phyloP scores from a whole-genome alignment of 2,797 vertebrate genomes.

The Fratercula arctica region DNA sequence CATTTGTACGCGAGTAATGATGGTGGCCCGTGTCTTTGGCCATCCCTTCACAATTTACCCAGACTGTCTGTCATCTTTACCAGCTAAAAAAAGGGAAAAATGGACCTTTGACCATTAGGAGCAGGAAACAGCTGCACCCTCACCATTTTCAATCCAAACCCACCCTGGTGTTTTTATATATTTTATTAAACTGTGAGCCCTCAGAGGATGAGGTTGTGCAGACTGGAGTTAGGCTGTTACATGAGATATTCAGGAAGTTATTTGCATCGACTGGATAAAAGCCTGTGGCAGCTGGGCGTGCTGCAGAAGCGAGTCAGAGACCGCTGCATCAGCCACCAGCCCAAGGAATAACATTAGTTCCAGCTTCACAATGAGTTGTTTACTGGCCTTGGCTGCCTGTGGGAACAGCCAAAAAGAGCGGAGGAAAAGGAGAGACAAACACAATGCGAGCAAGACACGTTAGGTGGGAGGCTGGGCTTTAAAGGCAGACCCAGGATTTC shows the following conservation, averaged over 20 bases:
- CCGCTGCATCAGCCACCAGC: not conserved
- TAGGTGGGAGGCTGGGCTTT: slow-evolving; percentile 56
- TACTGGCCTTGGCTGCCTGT: slow-evolving; percentile 40
- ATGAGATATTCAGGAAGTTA: slow-evolving; percentile 48
- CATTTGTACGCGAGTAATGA: rapidly evolving
- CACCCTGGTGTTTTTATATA: not conserved
- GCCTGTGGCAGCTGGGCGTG: not conserved
- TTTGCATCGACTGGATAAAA: slow-evolving; percentile 42
- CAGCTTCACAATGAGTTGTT: slow-evolving; percentile 63
- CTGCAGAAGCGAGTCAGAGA: not conserved
- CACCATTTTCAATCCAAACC: not conserved
- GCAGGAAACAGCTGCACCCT: slow-evolving; percentile 14
- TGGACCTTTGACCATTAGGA: not conserved
- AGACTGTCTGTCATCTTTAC: not conserved
- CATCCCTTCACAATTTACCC: not conserved
- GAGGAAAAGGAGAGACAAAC: slow-evolving; percentile 57
- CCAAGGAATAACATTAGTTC: not conserved
- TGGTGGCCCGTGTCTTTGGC: not conserved
- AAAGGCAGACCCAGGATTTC: not conserved
- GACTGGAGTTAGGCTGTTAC: not conserved
- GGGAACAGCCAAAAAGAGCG: slow-evolving; percentile 40
- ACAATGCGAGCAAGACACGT: slow-evolving; percentile 27
- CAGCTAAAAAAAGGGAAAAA: not conserved
- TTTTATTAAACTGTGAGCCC: not conserved
- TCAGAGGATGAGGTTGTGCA: not conserved